Conservation (phyloP, 2,113 vertebrate species). For the Colossoma macropomum region DNA sequence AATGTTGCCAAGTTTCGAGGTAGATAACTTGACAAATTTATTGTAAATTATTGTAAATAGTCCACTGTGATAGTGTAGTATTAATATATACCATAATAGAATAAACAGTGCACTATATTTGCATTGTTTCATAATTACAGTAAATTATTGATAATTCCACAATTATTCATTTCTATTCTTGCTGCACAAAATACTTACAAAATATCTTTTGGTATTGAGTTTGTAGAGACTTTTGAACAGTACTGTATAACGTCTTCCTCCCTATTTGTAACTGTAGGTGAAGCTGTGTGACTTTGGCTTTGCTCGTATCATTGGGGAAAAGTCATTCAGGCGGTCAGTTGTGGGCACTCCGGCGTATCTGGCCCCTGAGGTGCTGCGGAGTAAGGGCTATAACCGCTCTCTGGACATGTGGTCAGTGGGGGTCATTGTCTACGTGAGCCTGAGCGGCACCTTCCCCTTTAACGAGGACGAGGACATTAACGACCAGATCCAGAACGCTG, state of each 20-base stretch:
- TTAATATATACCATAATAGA: no score
- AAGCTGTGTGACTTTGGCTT: constrained; percentile 98
- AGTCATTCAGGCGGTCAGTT: constrained; percentile 94
- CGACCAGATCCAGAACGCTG: constrained; percentile 97
- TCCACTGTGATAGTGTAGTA: no score
- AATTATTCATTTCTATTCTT: no score
- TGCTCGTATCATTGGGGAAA: constrained; percentile 96
- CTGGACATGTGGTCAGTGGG: constrained; percentile 99
- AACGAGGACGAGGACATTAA: constrained; percentile 99
- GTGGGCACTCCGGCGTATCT: constrained; percentile 96
- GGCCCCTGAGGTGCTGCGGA: constrained; percentile 93
- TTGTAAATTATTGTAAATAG: no score
- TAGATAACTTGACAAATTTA: no score
- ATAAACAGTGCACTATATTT: no score
- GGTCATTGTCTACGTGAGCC: constrained; percentile 95
- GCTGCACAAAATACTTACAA: no score
- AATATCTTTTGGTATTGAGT: no score
- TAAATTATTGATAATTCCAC: no score
- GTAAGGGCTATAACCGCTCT: constrained; percentile 97
- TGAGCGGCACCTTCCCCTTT: constrained; percentile 96
- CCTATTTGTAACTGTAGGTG: constrained; percentile 77
- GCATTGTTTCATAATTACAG: no score
- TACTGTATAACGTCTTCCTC: neutral
- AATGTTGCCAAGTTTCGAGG: no score
- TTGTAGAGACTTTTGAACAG: no score